phyloP scores from a whole-genome alignment of 2,797 vertebrate genomes.

The Sphaeramia orbicularis region DNA sequence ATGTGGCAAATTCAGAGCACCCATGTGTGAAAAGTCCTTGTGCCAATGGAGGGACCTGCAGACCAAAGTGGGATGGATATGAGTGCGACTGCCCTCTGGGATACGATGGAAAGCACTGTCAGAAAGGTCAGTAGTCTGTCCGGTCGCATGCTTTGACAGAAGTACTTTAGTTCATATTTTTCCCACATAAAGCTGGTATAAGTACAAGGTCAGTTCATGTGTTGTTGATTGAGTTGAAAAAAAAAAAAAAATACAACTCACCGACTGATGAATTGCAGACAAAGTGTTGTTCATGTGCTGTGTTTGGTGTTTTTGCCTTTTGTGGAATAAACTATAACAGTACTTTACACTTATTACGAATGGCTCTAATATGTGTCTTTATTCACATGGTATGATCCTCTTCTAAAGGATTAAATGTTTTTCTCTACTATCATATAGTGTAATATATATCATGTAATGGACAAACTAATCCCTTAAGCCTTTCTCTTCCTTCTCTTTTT shows the following conservation, averaged over 20 bases:
- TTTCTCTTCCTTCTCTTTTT: constrained; percentile 65
- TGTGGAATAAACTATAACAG: neutral
- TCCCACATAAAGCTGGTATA: no score
- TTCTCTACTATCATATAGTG: constrained; percentile 28
- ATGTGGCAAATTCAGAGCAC: constrained; percentile 90
- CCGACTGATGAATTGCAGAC: neutral
- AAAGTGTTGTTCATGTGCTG: neutral
- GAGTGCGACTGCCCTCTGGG: constrained; percentile 97
- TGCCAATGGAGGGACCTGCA: constrained; percentile 91
- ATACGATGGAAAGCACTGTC: constrained; percentile 93
- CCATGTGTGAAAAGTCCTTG: constrained; percentile 92
- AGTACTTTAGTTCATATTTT: neutral
- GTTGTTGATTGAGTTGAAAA: constrained; percentile 1
- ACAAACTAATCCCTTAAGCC: constrained; percentile 58
- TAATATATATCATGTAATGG: constrained; percentile 26
- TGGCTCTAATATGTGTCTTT: constrained; percentile 6
- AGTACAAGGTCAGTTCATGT: neutral
- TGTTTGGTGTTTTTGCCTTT: neutral
- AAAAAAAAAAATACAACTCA: neutral
- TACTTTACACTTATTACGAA: neutral
- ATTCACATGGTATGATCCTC: neutral
- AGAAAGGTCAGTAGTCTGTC: constrained; percentile 89
- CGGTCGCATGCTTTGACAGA: neutral
- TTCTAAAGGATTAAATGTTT: constrained; percentile 26
- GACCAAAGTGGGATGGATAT: constrained; percentile 92